Percentiles rank a stretch among this genome's conserved stretches.
Conservation (phyloP, 2,113 vertebrate genomes). For the Sprattus sprattus region DNA sequence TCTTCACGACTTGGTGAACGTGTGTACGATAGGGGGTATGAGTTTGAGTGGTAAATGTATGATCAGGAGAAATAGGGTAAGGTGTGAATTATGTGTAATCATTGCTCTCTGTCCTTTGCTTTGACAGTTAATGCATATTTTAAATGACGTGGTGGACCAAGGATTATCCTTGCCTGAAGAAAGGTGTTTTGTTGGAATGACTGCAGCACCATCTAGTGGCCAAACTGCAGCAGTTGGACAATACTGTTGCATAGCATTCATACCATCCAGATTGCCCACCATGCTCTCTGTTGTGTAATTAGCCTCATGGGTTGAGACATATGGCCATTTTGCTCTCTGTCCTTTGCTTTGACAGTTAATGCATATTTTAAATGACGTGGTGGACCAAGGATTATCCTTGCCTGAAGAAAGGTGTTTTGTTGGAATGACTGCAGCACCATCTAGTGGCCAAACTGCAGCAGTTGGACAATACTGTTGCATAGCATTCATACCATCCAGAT, state of each 20-base stretch:
- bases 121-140: neutral
- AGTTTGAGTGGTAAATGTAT: neutral
- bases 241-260: neutral
- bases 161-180: neutral
- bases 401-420: neutral
- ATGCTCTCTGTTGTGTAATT: neutral
- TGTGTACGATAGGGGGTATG: neutral
- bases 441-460: neutral
- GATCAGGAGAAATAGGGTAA: too few relatives aligned
- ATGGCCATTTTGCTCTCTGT: neutral
- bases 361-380: neutral
- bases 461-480: neutral
- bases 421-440: conserved; percentile 8
- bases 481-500: neutral
- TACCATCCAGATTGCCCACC: neutral
- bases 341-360: neutral
- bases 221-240: neutral
- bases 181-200: neutral
- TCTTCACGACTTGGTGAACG: neutral
- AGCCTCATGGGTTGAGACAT: neutral
- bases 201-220: neutral
- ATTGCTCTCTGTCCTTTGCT: neutral
- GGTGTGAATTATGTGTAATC: neutral
- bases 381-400: neutral
- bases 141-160: neutral